These are phyloP conservation scores for Rhagium mordax DNA, from an alignment of 2,888 invertebrate species.

Conservation along the genomic window DNA sequence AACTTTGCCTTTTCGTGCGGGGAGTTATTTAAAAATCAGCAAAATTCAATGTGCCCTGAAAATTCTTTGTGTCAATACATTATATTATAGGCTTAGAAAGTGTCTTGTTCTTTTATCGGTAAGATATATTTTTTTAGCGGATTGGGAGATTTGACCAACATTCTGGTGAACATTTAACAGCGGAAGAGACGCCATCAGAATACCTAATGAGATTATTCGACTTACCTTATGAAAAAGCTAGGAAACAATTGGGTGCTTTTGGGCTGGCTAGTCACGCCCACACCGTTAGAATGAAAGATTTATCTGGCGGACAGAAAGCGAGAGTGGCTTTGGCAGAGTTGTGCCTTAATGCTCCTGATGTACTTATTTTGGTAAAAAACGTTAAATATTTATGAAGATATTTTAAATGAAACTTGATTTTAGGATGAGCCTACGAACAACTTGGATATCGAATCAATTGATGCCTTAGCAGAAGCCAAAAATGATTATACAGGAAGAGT, in stretches of 20 bases:
- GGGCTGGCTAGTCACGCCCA: slow-evolving; percentile 98
- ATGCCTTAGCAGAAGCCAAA: slow-evolving; percentile 98
- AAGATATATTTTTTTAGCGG: slow-evolving; percentile 79
- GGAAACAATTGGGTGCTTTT: slow-evolving; percentile 97
- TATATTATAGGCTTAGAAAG: no score
- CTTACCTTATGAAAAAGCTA: slow-evolving; percentile 84
- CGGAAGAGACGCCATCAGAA: slow-evolving; percentile 96
- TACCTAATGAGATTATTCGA: slow-evolving; percentile 91
- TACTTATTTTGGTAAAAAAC: slow-evolving; percentile 85
- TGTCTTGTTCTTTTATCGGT: no score
- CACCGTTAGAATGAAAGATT: slow-evolving; percentile 96
- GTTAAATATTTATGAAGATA: no score
- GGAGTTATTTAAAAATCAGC: no score
- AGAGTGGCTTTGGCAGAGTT: slow-evolving; percentile 97
- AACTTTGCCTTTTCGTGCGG: no score
- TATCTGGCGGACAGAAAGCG: slow-evolving; percentile 89
- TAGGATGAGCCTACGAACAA: slow-evolving; percentile 99
- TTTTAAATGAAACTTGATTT: slow-evolving; percentile 27
- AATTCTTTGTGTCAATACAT: no score
- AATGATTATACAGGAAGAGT: slow-evolving; percentile 95
- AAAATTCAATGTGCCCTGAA: no score
- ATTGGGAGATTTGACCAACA: slow-evolving; percentile 99
- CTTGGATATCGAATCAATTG: slow-evolving; percentile 99
- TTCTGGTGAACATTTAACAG: slow-evolving; percentile 97
- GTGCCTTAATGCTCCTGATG: slow-evolving; percentile 95